Evolutionary conservation across 2,113 vertebrate genomes (phyloP).

Genomic region (Phrynosoma blainvillii): DNA sequence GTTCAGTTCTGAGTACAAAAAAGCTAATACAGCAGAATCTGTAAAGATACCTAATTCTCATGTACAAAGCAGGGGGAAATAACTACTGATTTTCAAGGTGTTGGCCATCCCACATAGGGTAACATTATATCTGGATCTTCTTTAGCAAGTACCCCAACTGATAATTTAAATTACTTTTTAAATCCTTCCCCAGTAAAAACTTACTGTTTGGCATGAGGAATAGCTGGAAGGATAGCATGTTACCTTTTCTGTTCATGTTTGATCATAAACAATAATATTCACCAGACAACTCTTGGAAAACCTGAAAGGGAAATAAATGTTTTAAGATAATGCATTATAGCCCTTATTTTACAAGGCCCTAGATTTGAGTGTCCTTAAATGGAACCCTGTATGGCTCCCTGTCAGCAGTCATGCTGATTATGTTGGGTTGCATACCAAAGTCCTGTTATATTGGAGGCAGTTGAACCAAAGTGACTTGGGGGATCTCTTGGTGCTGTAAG

Average conservation of each 20-base stretch:
- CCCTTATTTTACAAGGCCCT: not conserved
- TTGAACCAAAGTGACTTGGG: not conserved
- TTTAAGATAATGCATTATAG: not conserved
- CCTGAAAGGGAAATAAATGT: not conserved
- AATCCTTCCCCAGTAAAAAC: not conserved
- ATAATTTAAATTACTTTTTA: not conserved
- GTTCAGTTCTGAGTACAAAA: not conserved
- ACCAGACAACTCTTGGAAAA: too few species aligned
- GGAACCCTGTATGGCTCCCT: not conserved
- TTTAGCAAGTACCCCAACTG: not conserved
- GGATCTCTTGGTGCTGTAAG: not conserved
- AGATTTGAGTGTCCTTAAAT: not conserved
- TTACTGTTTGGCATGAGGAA: not conserved
- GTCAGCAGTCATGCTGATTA: too few species aligned
- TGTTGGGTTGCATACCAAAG: not conserved
- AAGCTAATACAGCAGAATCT: not conserved
- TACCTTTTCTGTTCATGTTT: not conserved
- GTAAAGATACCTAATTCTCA: too few species aligned
- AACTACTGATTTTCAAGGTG: not conserved
- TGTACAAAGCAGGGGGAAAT: not conserved
- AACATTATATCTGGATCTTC: not conserved
- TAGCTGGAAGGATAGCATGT: not conserved
- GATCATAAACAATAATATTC: not conserved
- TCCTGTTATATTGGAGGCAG: not conserved
- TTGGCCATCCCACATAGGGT: not conserved